Evolutionary conservation across 1,140 invertebrate species (phyloP).

Genomic region (Steinernema khuongi): DNA sequence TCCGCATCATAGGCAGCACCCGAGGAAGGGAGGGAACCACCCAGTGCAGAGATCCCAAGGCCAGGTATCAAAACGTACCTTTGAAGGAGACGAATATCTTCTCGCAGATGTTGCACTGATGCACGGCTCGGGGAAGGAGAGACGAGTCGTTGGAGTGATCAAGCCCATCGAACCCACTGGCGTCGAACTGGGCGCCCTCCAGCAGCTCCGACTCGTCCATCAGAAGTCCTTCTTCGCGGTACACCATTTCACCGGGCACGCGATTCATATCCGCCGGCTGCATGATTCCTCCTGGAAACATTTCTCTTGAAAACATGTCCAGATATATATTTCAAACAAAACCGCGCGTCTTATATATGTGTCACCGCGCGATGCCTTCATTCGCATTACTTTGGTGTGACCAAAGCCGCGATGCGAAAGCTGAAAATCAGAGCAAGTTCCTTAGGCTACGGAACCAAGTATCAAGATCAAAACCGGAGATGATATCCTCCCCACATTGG

Average conservation of each 20-base stretch:
- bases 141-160: background rate
- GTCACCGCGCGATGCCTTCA: too few relatives aligned
- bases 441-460: too few relatives aligned
- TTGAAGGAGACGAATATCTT: constrained; percentile 59
- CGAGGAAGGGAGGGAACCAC: too few relatives aligned
- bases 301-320: background rate
- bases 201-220: background rate
- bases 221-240: background rate
- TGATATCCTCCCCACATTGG: too few relatives aligned
- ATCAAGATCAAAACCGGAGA: too few relatives aligned
- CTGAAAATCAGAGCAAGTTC: too few relatives aligned
- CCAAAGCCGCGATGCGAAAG: too few relatives aligned
- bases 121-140: constrained; percentile 44
- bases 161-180: background rate
- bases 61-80: constrained; percentile 44
- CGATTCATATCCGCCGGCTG: background rate
- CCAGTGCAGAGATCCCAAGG: too few relatives aligned
- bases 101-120: constrained; percentile 56
- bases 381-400: too few relatives aligned
- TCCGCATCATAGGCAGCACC: too few relatives aligned
- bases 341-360: too few relatives aligned
- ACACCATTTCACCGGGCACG: background rate
- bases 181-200: background rate
- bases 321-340: too few relatives aligned
- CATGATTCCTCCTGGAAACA: background rate